Evolutionary conservation across 1,140 invertebrate species (phyloP).

Genomic region (Rhopalosiphum maidis): DNA sequence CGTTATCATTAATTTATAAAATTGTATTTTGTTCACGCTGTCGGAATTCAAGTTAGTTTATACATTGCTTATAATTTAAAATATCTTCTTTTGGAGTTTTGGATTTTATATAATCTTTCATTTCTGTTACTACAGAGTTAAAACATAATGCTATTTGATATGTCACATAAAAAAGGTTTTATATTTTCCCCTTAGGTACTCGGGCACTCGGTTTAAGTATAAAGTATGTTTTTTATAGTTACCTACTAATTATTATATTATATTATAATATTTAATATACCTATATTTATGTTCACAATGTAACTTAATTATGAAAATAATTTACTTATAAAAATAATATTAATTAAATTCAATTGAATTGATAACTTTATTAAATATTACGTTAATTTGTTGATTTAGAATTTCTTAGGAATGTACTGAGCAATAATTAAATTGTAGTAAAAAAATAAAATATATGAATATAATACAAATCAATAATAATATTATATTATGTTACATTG

Average conservation of each 20-base stretch:
- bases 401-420: neutral
- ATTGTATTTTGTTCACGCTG: neutral
- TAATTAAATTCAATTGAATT: neutral
- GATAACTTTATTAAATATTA: neutral
- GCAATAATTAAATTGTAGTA: neutral
- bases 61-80: neutral
- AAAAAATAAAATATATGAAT: neutral
- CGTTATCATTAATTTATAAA: neutral
- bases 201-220: neutral
- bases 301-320: neutral
- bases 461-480: neutral
- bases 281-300: neutral
- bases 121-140: too few relatives aligned
- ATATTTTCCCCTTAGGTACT: neutral
- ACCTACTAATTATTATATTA: neutral
- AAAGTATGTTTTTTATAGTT: too few relatives aligned
- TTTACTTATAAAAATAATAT: neutral
- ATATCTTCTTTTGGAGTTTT: neutral
- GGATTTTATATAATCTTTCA: neutral
- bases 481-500: neutral
- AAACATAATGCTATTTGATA: neutral
- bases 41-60: neutral
- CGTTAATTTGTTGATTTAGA: neutral
- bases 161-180: neutral
- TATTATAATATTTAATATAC: too few relatives aligned